Evolutionary conservation across 2,113 vertebrate genomes (phyloP), one percentile per base, ranked within the genome.

Genomic region (Trogon surrucura): DNA sequence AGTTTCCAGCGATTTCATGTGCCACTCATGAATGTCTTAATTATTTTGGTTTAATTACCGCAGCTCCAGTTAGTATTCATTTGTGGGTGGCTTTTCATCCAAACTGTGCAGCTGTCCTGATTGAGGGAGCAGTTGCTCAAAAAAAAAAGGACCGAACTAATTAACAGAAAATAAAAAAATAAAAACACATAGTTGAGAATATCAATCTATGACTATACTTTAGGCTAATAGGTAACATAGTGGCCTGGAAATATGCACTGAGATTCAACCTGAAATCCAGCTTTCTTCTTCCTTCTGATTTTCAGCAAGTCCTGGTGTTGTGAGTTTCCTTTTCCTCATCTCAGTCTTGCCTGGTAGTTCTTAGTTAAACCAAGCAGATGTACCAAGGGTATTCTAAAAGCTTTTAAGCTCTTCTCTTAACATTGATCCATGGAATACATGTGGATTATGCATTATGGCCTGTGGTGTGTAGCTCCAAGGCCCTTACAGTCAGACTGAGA

Each of bases 151-250:
- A 87, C 21, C 17, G 36, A 60, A 71, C 12, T 58, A 64, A 62
- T 60, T 51, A 88, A 80, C 32, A 92, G 58, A 85, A 94, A 89
- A 91, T 32, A 62, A 62, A 36, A 85, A 94, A 89, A 91, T 32
- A 62, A 73, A 89, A 77, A 41, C 5, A 29, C 27, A 20, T 8
- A 9, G n/a, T 36, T 60, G 62, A 85, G 44, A 87, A 71, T 51
- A 32, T 72, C 44, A 74, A 48, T 23, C 30, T 34, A 2, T 32
- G 41, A 78, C 78, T 85, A 64, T 41, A 17, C 19, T 54, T 41
- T 61, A 34, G 47, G 30, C 29, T 61, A 32, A 53, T 5, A 74
- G 30, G 32, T 79, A 67, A 90, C 16, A 54, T 3, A 51, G 22
- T 64, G 61, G 38, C 56, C 65, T 89, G 29, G 57, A 77, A 81